Evolutionary conservation across 2,113 vertebrate species (phyloP).

Genomic region (Takifugu flavidus): DNA sequence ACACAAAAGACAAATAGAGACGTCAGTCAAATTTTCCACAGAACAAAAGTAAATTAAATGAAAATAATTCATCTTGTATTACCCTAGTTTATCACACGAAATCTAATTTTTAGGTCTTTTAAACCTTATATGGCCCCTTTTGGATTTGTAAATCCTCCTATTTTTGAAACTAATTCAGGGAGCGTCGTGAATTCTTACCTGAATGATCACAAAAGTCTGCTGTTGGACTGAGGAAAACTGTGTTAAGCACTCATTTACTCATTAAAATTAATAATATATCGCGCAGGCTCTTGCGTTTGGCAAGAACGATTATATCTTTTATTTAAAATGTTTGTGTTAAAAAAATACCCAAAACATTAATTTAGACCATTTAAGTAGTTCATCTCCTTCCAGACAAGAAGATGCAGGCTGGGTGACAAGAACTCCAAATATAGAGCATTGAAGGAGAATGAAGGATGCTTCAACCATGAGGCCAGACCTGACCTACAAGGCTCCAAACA

Average conservation of each 20-base stretch:
- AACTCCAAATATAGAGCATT: slow-evolving; percentile 48
- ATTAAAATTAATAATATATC: slow-evolving; percentile 1
- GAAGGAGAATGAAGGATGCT: slow-evolving; percentile 25
- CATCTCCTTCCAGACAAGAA: slow-evolving; percentile 25
- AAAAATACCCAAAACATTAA: not conserved
- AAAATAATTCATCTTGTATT: too few species aligned
- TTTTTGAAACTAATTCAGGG: too few species aligned
- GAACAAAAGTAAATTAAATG: too few species aligned
- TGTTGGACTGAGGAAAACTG: too few species aligned
- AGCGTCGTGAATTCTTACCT: too few species aligned
- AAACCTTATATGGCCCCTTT: too few species aligned
- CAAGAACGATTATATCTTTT: not conserved
- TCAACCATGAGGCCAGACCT: slow-evolving; percentile 38
- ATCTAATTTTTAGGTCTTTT: too few species aligned
- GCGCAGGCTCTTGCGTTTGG: not conserved
- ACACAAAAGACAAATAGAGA: too few species aligned
- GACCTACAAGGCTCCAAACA: slow-evolving; percentile 12
- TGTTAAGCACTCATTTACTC: not conserved
- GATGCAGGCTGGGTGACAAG: slow-evolving; percentile 37
- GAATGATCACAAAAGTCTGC: too few species aligned
- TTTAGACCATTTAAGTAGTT: slow-evolving; percentile 5
- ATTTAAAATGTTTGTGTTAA: not conserved
- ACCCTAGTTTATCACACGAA: too few species aligned
- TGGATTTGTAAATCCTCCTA: too few species aligned
- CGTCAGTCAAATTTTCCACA: too few species aligned